These are phyloP conservation scores for Dinomys branickii DNA, from an alignment of 2,113 vertebrate species.

Conservation along the genomic window DNA sequence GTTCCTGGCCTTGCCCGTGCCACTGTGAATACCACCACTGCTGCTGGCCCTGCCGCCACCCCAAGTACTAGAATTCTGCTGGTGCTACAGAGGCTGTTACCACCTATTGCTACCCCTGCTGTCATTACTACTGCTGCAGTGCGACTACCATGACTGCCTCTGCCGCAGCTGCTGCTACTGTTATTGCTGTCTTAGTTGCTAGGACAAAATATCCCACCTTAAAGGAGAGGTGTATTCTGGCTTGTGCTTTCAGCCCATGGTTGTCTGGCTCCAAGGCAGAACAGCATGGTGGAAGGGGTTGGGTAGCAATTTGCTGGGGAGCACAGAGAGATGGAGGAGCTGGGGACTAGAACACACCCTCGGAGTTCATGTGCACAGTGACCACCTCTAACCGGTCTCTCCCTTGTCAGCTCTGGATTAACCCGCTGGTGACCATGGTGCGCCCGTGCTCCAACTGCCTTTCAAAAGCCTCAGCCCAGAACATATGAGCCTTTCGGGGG, in stretches of 20 bases:
- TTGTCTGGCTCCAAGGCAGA: neutral
- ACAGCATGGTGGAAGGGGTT: neutral
- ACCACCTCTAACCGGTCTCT: neutral
- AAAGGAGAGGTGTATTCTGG: neutral
- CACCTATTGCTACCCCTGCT: neutral
- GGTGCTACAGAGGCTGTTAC: no score
- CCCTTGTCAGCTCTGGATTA: neutral
- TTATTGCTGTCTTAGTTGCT: neutral
- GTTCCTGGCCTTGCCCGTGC: no score
- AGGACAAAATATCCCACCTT: neutral
- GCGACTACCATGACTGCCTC: accelerated
- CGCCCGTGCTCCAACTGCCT: neutral
- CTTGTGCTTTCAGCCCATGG: neutral
- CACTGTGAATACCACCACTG: neutral
- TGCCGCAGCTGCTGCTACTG: no score
- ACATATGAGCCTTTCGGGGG: neutral
- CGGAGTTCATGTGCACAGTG: neutral
- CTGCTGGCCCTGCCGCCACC: no score
- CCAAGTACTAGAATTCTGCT: neutral
- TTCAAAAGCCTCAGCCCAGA: neutral
- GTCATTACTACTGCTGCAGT: neutral
- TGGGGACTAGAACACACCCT: neutral
- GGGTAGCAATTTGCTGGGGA: neutral
- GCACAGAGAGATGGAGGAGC: neutral
- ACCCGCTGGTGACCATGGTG: neutral